Evolutionary conservation across 2,113 vertebrate species (phyloP).

Genomic region (Crypturellus undulatus): DNA sequence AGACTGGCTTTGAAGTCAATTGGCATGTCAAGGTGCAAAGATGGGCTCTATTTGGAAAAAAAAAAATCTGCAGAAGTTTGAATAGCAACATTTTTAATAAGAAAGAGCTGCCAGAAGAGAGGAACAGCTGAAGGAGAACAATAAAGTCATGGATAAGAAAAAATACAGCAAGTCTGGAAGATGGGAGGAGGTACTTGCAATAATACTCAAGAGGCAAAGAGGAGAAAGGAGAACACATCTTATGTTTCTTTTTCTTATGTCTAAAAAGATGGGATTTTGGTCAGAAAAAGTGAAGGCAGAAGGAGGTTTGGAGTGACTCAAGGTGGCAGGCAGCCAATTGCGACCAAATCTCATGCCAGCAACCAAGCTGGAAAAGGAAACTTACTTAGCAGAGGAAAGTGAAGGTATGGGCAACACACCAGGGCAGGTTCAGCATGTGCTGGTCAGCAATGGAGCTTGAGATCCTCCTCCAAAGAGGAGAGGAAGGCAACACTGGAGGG

Average conservation of each 20-base stretch:
- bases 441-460: neutral
- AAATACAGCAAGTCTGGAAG: neutral
- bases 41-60: slow-evolving; percentile 18
- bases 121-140: slow-evolving; percentile 13
- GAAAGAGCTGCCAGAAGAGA: slow-evolving; percentile 39
- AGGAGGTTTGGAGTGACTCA: slow-evolving; percentile 28
- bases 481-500: neutral
- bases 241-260: neutral
- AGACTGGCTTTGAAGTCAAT: neutral
- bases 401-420: neutral
- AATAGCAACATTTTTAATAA: slow-evolving; percentile 6
- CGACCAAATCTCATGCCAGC: slow-evolving; percentile 3
- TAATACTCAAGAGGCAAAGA: neutral
- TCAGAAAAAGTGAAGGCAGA: slow-evolving; percentile 27
- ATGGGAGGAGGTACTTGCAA: neutral
- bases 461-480: neutral
- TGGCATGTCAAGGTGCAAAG: slow-evolving; percentile 29
- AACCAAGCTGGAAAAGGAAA: slow-evolving; percentile 26
- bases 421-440: neutral
- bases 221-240: neutral
- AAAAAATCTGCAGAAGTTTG: slow-evolving; percentile 12
- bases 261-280: neutral
- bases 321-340: slow-evolving; percentile 54
- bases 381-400: slow-evolving; percentile 37
- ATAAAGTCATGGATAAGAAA: slow-evolving; percentile 28